Base-by-base conservation (phyloP, 2,888 invertebrate species). In the Ditula angustiorana region DNA sequence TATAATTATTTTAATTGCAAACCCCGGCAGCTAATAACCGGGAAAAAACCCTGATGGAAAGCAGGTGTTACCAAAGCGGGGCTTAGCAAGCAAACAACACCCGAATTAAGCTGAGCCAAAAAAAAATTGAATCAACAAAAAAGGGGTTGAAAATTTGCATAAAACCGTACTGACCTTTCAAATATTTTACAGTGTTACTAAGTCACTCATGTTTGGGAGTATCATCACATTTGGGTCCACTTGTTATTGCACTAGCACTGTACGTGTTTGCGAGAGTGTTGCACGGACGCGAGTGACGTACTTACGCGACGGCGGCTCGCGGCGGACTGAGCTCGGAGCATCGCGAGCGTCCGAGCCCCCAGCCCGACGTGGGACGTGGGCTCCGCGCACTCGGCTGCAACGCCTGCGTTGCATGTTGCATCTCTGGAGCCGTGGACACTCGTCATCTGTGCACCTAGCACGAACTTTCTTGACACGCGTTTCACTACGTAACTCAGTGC, bases 241-340 rank as follows among this genome's bases (percentile, higher is more conserved):
- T 53, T 52, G 26, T 13, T 35, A 60, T 49, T 47, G 50, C 64
- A 64, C 60, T 64, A 21, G 16, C 41, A 44, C 41, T 44, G 16
- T 13, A 19, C 41, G 41, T 41, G 16, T 8, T 19, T 7, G 19
- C 16, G 41, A 3, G 10, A 1, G 19, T 11, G 13, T n/a, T 5
- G 37, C 16, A 7, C 13, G 37, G 37, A 3, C 41, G 13, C 10
- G 0, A 10, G 44, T 62, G 73, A 67, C 82, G 80, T 75, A 79
- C 75, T 66, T 67, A 53, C 78, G 49, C 69, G 49, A 59, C 74
- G 66, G 68, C 69, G 70, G 75, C 73, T 78, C 76, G 78, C 77
- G 76, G 76, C 68, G 78, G 81, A 87, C 87, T 87, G 80, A 77
- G 77, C 75, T 78, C 75, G 74, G 74, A 74, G 69, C n/a, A n/a